Conservation (phyloP, 2,888 invertebrate species). For the Adineta ricciae region DNA sequence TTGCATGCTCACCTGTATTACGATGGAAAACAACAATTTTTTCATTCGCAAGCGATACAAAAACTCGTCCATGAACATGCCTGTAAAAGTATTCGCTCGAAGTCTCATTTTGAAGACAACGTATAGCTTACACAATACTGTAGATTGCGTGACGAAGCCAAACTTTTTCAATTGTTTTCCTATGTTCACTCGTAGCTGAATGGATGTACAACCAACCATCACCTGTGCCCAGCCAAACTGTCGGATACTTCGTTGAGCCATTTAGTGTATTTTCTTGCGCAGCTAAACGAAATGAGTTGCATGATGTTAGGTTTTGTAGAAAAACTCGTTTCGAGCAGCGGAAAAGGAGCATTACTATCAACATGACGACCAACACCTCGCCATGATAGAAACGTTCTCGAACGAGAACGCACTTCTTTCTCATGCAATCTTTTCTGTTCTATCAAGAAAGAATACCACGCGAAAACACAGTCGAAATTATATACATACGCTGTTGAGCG, state of each 20-base stretch:
- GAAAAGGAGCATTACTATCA: not conserved
- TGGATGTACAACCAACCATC: constrained; percentile 83
- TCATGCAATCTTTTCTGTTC: not conserved
- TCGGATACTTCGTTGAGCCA: constrained; percentile 55
- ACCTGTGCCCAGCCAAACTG: constrained; percentile 98
- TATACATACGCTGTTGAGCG: not conserved
- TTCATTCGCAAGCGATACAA: constrained; percentile 89
- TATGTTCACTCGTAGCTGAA: constrained; percentile 84
- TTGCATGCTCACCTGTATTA: constrained; percentile 36
- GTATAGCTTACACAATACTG: constrained; percentile 68
- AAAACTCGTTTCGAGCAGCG: not conserved
- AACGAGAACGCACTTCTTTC: not conserved
- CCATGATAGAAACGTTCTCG: not conserved
- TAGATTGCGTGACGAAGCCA: constrained; percentile 84
- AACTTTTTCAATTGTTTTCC: constrained; percentile 72
- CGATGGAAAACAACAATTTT: constrained; percentile 53
- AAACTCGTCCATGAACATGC: constrained; percentile 78
- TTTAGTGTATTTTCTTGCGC: not conserved
- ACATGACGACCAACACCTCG: not conserved
- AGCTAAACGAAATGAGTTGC: not conserved
- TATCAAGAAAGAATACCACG: not conserved
- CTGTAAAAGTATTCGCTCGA: constrained; percentile 47
- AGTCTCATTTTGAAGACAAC: not conserved
- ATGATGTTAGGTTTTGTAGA: not conserved
- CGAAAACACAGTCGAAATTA: not conserved